Conservation (phyloP, 30 jellyfish, hydroid and myxozoan genomes). For the Hydractinia echinata region DNA sequence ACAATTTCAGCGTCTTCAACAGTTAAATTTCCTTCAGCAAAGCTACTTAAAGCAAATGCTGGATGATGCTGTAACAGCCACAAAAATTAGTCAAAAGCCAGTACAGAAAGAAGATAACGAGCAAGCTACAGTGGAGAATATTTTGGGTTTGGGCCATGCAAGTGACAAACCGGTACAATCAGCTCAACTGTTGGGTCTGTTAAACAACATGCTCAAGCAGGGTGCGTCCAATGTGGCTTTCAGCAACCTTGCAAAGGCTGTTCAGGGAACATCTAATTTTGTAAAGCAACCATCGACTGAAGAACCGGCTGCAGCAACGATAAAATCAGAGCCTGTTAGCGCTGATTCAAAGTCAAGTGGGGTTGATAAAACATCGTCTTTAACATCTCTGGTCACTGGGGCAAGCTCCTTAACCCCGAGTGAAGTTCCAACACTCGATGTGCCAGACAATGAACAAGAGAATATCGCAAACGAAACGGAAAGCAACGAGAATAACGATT, state of each 20-base stretch:
- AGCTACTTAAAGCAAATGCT: conserved; percentile 8
- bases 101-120: not conserved
- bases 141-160: not conserved
- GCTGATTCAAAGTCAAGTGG: not conserved
- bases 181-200: not conserved
- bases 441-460: not conserved
- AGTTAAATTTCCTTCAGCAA: conserved; percentile 13
- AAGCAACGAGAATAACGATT: not conserved
- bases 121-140: conserved; percentile 10
- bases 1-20: not conserved
- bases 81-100: not conserved
- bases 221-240: conserved; percentile 12
- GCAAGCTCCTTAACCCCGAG: not conserved
- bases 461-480: not conserved
- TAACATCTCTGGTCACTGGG: not conserved
- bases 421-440: conserved; percentile 7
- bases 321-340: not conserved
- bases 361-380: not conserved
- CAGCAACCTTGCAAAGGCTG: not conserved
- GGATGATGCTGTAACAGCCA: conserved; percentile 8
- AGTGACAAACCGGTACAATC: not conserved
- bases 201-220: conserved; percentile 21
- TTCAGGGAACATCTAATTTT: not conserved
- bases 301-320: not conserved
- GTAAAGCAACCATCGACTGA: not conserved